A percentile compares a stretch with the other conserved stretches of the same genome.
Evolutionary conservation across 2,888 invertebrate genomes (phyloP).

Genomic region (Urechis unicinctus): DNA sequence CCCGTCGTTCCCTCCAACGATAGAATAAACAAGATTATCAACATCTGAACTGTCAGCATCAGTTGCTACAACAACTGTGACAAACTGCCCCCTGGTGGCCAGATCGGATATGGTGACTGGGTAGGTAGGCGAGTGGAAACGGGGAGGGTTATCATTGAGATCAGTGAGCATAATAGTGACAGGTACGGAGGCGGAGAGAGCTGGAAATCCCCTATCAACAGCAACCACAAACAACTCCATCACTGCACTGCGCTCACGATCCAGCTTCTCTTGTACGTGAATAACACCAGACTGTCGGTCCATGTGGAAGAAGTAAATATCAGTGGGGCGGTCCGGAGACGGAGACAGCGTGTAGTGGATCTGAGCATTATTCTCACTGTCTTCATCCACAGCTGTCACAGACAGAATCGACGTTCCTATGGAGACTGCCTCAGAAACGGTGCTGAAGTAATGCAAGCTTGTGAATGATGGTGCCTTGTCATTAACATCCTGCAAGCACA

Average conservation of each 20-base stretch:
- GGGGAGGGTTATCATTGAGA: conserved; percentile 85
- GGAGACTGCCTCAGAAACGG: conserved; percentile 46
- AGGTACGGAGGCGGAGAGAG: conserved; percentile 72
- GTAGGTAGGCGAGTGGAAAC: conserved; percentile 28
- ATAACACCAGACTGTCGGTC: conserved; percentile 71
- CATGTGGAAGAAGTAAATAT: conserved; percentile 65
- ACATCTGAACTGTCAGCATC: conserved; percentile 80
- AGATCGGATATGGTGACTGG: conserved; percentile 13
- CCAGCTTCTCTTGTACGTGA: conserved; percentile 56
- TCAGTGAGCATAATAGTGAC: conserved; percentile 79
- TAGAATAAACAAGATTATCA: conserved; percentile 68
- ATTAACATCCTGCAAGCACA: conserved; percentile 56
- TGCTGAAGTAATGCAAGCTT: conserved; percentile 29
- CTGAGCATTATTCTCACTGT: conserved; percentile 44
- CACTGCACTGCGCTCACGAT: conserved; percentile 51
- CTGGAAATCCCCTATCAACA: conserved; percentile 76
- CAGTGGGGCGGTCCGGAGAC: not conserved
- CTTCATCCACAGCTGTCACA: conserved; percentile 42
- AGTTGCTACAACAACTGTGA: conserved; percentile 79
- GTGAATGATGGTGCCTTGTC: conserved; percentile 45
- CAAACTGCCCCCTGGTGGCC: conserved; percentile 54
- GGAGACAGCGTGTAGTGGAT: conserved; percentile 65
- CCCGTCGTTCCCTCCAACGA: conserved; percentile 71
- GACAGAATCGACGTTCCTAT: conserved; percentile 40
- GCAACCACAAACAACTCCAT: conserved; percentile 77